phyloP scores from a whole-genome alignment of 2,888 invertebrate genomes.

The Pardosa pseudoannulata region DNA sequence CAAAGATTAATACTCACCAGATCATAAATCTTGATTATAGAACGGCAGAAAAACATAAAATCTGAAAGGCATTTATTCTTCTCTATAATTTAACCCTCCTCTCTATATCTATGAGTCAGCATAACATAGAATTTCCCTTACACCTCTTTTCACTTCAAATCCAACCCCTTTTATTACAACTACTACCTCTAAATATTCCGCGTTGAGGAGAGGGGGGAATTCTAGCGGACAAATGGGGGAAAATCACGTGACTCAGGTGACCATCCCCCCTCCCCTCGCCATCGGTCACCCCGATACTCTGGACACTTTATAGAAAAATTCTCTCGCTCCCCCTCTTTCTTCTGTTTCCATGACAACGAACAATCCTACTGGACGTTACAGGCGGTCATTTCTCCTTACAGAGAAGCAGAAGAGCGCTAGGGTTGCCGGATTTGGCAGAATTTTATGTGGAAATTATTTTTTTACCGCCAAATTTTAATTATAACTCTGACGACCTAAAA shows the following conservation, averaged over 20 bases:
- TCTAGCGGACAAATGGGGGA: conserved; percentile 6
- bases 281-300: conserved; percentile 70
- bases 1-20: not conserved
- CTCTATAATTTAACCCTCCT: not conserved
- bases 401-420: conserved; percentile 43
- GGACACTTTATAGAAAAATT: conserved; percentile 71
- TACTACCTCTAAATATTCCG: conserved; percentile 20
- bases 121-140: not conserved
- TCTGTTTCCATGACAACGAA: conserved; percentile 55
- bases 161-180: conserved; percentile 53
- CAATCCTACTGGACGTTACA: conserved; percentile 69
- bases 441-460: not conserved
- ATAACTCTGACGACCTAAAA: no score
- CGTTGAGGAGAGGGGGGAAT: not conserved
- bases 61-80: conserved; percentile 1
- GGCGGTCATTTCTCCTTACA: conserved; percentile 64
- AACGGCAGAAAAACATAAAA: not conserved
- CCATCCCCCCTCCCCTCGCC: conserved; percentile 27
- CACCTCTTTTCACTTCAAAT: conserved; percentile 9
- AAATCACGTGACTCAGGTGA: conserved; percentile 19
- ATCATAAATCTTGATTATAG: not conserved
- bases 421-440: conserved; percentile 50
- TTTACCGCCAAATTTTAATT: conserved; percentile 13
- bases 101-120: not conserved
- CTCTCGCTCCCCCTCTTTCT: conserved; percentile 27